Evolutionary conservation across 2,113 vertebrate genomes (phyloP), one percentile per base, ranked within the genome.

Genomic region (Amazona guildingii): DNA sequence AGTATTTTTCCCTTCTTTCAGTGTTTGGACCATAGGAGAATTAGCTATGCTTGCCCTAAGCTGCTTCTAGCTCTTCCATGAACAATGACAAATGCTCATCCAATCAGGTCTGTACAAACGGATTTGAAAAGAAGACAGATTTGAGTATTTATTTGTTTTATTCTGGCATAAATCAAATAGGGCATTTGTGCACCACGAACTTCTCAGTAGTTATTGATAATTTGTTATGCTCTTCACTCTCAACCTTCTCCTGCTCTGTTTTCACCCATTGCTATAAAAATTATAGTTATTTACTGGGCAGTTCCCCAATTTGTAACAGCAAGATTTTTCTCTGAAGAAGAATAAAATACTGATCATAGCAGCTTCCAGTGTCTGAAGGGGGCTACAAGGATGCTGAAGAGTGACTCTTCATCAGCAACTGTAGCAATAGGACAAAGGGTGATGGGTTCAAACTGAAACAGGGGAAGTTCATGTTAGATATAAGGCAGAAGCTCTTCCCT

Each of bases 251-350:
- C 57, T 52, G 46, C 27, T 70, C 68, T 13, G 14, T n/a, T 23
- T 79, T 39, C 11, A 28, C 10, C 35, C 5, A 4, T 9, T 13
- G 35, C 23, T 77, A 10, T n/a, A 62, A 29, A 5, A 13, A 19
- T 1, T 17, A 12, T 3, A 20, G 5, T 52, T 64, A 49, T 7
- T 11, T 51, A 29, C 9, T 24, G 9, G 2, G 11, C 0, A 33
- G 8, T 31, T 77, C n/a, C 19, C 9, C 29, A 31, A 2, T n/a
- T 3, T 41, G 24, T 6, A 79, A 35, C 55, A 66, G 4, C 39
- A 67, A n/a, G 9, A 7, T 28, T 82, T 39, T 75, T 35, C 24
- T 48, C 33, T 39, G 76, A 54, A 25, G n/a, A 19, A 59, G 21
- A 73, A 52, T 23, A 48, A 90, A 94, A 77, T 4, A n/a, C 2